These are phyloP conservation scores for Apogon talboti DNA, from an alignment of 2,797 vertebrate genomes.

Conservation along the genomic window DNA sequence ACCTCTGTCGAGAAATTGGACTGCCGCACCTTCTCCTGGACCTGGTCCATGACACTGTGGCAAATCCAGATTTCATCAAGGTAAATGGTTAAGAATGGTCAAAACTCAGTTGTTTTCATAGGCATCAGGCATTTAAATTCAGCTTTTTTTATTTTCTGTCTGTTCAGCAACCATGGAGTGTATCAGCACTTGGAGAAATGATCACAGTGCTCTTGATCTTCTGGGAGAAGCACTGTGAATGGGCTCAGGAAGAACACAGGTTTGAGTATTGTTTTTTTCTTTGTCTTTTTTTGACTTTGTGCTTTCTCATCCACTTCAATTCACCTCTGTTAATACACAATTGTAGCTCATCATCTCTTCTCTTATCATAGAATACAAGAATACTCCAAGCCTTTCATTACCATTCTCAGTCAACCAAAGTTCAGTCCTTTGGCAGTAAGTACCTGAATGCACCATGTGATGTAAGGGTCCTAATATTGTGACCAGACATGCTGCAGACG, in stretches of 20 bases:
- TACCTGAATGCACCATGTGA: conserved; percentile 1
- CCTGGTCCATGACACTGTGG: conserved; percentile 81
- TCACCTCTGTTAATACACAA: background rate
- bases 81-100: conserved; percentile 63
- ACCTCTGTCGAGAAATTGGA: conserved; percentile 77
- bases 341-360: conserved; percentile 19
- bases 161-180: conserved; percentile 83
- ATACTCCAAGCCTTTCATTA: conserved; percentile 70
- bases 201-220: conserved; percentile 80
- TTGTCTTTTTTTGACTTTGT: background rate
- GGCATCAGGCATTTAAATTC: background rate
- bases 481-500: too few relatives aligned
- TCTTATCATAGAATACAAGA: conserved; percentile 70
- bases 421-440: conserved; percentile 76
- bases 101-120: background rate
- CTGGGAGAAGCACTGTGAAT: conserved; percentile 83
- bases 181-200: conserved; percentile 80
- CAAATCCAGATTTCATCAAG: conserved; percentile 75
- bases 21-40: conserved; percentile 83
- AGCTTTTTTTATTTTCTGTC: conserved; percentile 7
- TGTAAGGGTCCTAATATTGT: too few relatives aligned
- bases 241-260: conserved; percentile 78
- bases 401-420: conserved; percentile 67
- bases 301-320: background rate
- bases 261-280: conserved; percentile 40